Evolutionary conservation across 2,888 invertebrate species (phyloP).

Genomic region (Parnassius mnemosyne): DNA sequence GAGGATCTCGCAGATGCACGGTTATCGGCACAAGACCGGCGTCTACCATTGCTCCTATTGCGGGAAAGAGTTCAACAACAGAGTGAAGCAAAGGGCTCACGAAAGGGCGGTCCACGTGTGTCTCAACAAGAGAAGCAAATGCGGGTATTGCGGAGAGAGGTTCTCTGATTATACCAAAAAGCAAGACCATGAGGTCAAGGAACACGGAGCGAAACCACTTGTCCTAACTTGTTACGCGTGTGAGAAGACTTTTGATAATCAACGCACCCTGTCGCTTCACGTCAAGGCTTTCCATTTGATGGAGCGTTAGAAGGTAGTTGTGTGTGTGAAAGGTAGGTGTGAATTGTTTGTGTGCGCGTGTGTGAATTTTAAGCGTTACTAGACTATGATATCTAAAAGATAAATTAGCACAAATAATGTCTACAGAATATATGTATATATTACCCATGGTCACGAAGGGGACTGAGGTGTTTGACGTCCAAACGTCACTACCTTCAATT

Average conservation of each 20-base stretch:
- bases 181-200: slow-evolving; percentile 54
- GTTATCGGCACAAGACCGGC: slow-evolving; percentile 50
- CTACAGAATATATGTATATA: too few relatives aligned
- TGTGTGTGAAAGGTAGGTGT: neutral
- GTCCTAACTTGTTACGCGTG: slow-evolving; percentile 70
- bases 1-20: slow-evolving; percentile 45
- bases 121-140: slow-evolving; percentile 46
- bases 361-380: neutral
- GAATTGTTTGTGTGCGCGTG: neutral
- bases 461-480: too few relatives aligned
- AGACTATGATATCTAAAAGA: neutral
- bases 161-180: slow-evolving; percentile 65
- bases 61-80: slow-evolving; percentile 64
- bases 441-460: too few relatives aligned
- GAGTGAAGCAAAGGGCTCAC: slow-evolving; percentile 61
- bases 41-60: slow-evolving; percentile 58
- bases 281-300: slow-evolving; percentile 58
- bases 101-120: slow-evolving; percentile 57
- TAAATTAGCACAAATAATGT: neutral
- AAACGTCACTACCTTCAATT: too few relatives aligned
- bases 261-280: slow-evolving; percentile 69
- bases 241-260: slow-evolving; percentile 68
- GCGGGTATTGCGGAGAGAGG: slow-evolving; percentile 50
- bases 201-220: slow-evolving; percentile 59
- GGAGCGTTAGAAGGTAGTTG: slow-evolving; percentile 31